These are phyloP conservation scores for Onychorhynchus coronatus DNA, from an alignment of 2,113 vertebrate genomes.

Conservation along the genomic window DNA sequence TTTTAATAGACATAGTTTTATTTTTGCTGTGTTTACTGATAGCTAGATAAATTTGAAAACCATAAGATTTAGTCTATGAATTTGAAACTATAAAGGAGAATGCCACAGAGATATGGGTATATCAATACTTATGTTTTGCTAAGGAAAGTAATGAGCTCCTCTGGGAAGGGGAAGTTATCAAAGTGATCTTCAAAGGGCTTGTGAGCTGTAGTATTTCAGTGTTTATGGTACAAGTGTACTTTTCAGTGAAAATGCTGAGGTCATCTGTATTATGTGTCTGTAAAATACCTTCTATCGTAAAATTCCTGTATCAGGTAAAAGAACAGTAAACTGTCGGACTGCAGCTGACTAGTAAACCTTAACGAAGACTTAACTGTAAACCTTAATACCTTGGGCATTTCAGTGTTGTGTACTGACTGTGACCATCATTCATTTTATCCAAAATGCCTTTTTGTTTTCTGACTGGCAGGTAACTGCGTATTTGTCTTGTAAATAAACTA, in stretches of 20 bases:
- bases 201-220: constrained; percentile 21
- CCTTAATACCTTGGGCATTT: neutral
- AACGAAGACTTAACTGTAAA: no score
- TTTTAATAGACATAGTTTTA: neutral
- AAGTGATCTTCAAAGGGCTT: constrained; percentile 62
- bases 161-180: constrained; percentile 44
- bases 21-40: constrained; percentile 10
- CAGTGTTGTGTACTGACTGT: neutral
- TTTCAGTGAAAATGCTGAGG: constrained; percentile 8
- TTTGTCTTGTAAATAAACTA: neutral
- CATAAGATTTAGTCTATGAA: neutral
- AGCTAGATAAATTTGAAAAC: constrained; percentile 34
- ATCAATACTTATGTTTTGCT: constrained; percentile 14
- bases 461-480: neutral
- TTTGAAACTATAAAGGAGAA: constrained; percentile 26
- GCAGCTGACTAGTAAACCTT: neutral
- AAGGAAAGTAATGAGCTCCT: constrained; percentile 70
- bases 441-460: neutral
- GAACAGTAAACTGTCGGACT: neutral
- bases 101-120: constrained; percentile 1
- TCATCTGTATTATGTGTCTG: neutral
- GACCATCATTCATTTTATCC: neutral
- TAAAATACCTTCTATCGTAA: neutral
- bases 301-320: neutral
- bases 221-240: constrained; percentile 12